phyloP scores from a whole-genome alignment of 2,797 vertebrate genomes.

The Pangasius djambal region DNA sequence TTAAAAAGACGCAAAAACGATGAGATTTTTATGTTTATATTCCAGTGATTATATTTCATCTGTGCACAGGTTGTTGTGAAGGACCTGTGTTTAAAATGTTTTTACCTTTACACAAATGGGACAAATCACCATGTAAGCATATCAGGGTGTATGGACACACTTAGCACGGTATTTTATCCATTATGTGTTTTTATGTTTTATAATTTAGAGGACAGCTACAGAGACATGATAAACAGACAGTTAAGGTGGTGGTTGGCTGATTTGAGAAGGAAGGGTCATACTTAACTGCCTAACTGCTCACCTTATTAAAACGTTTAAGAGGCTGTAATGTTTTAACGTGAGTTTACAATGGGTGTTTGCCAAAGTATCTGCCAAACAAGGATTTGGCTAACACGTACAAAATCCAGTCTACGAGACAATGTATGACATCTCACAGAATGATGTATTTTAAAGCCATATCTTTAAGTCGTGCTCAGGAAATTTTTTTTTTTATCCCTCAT shows the following conservation, averaged over 20 bases:
- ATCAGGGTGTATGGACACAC: not conserved
- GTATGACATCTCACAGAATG: conserved; percentile 61
- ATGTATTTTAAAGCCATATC: conserved; percentile 71
- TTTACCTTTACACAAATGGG: not conserved
- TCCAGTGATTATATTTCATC: not conserved
- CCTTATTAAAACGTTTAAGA: conserved; percentile 61
- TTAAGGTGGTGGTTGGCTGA: conserved; percentile 21
- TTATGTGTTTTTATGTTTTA: conserved; percentile 27
- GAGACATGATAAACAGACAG: conserved; percentile 20
- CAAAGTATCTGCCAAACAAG: conserved; percentile 28
- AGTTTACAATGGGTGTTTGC: conserved; percentile 40
- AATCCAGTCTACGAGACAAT: conserved; percentile 25
- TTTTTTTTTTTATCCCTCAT: conserved; percentile 31
- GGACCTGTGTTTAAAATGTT: not conserved
- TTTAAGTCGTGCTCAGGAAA: conserved; percentile 71
- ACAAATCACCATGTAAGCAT: not conserved
- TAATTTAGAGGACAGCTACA: not conserved
- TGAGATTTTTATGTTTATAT: not conserved
- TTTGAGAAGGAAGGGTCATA: not conserved
- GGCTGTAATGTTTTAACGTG: conserved; percentile 53
- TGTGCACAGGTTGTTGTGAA: not conserved
- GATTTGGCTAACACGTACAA: conserved; percentile 25
- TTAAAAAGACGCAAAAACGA: not conserved
- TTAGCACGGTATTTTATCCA: not conserved
- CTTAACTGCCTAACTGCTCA: conserved; percentile 38